Evolutionary conservation across 1,140 invertebrate genomes (phyloP).

Genomic region (Holotrichia oblita): DNA sequence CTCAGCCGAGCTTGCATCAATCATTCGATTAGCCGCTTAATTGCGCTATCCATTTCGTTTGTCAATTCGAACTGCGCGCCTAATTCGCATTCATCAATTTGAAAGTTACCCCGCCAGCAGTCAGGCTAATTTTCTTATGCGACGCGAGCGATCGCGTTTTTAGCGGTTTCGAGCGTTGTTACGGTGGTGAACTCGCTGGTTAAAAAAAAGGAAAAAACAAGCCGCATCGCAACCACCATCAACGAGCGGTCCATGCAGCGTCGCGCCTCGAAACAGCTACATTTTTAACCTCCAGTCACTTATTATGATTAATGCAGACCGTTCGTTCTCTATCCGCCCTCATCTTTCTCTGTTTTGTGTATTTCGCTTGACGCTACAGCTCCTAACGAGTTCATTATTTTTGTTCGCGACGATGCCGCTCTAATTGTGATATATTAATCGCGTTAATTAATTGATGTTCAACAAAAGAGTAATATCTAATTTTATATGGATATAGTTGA

Average conservation of each 20-base stretch:
- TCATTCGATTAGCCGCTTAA: conserved; percentile 57
- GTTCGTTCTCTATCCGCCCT: neutral
- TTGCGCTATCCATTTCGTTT: conserved; percentile 57
- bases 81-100: conserved; percentile 53
- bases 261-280: conserved; percentile 18
- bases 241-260: neutral
- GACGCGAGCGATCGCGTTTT: conserved; percentile 8
- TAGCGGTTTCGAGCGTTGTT: neutral
- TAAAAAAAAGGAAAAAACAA: neutral
- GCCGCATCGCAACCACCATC: neutral
- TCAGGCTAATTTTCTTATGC: conserved; percentile 15
- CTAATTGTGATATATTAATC: conserved; percentile 37
- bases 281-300: conserved; percentile 27
- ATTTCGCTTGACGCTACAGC: neutral
- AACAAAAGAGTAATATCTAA: neutral
- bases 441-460: conserved; percentile 27
- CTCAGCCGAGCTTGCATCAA: conserved; percentile 50
- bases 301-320: conserved; percentile 31
- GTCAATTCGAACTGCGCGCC: conserved; percentile 52
- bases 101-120: conserved; percentile 43
- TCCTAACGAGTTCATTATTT: conserved; percentile 26
- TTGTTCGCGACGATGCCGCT: conserved; percentile 4
- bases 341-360: neutral
- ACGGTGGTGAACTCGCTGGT: neutral
- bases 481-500: neutral